These are phyloP conservation scores for Natator depressus DNA, from an alignment of 2,113 vertebrate species.

Conservation along the genomic window DNA sequence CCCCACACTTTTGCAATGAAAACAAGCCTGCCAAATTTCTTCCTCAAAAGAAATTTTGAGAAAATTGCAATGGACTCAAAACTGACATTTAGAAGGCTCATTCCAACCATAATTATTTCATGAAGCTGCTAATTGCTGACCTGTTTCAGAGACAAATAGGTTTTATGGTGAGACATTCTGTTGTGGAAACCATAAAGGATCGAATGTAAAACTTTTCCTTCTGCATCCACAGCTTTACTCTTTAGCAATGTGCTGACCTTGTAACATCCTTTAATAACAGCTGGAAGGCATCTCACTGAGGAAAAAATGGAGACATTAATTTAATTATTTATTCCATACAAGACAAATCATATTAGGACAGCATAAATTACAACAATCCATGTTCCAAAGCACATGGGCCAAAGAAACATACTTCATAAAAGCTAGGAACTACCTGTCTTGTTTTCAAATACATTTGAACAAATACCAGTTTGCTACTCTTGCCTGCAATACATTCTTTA, in stretches of 20 bases:
- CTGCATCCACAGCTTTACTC: constrained; percentile 56
- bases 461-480: neutral
- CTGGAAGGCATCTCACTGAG: constrained; percentile 61
- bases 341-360: neutral
- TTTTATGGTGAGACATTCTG: constrained; percentile 75
- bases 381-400: neutral
- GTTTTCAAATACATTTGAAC: neutral
- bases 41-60: neutral
- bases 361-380: neutral
- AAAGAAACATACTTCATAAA: neutral
- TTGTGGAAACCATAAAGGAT: constrained; percentile 78
- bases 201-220: constrained; percentile 71
- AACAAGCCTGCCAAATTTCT: neutral
- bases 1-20: neutral
- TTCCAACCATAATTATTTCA: neutral
- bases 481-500: neutral
- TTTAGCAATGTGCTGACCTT: constrained; percentile 44
- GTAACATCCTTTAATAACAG: constrained; percentile 50
- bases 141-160: constrained; percentile 80
- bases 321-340: neutral
- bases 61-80: neutral
- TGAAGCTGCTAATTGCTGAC: constrained; percentile 58
- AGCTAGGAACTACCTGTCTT: neutral
- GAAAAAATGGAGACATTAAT: neutral
- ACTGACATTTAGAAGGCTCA: neutral